Conservation (phyloP, 64 coral and sea anemone genomes). For the Hydrozoanthus tunicans region DNA sequence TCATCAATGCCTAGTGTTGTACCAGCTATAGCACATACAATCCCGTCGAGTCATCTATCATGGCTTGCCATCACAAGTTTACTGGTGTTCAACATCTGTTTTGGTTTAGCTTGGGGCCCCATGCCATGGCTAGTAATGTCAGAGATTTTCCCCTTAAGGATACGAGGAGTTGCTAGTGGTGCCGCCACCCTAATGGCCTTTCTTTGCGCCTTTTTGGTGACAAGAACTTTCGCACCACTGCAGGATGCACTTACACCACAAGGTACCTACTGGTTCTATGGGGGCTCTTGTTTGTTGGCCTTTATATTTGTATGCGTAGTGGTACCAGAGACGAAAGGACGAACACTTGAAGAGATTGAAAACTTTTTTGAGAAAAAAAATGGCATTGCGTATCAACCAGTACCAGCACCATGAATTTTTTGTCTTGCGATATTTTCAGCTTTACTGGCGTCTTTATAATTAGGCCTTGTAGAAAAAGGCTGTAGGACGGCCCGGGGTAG, state of each 20-base stretch:
- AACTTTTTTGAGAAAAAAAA: slow-evolving; percentile 59
- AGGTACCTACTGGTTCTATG: slow-evolving; percentile 86
- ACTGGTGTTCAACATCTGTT: slow-evolving; percentile 69
- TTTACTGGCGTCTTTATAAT: too few species aligned
- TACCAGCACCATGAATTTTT: background rate
- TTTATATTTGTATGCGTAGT: slow-evolving; percentile 75
- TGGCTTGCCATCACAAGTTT: slow-evolving; percentile 85
- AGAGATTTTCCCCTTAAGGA: slow-evolving; percentile 76
- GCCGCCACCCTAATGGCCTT: slow-evolving; percentile 66
- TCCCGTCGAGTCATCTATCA: slow-evolving; percentile 57
- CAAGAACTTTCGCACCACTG: slow-evolving; percentile 59
- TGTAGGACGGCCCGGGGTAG: too few species aligned
- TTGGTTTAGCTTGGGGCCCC: slow-evolving; percentile 73
- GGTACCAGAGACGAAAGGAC: slow-evolving; percentile 81
- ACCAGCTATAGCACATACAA: slow-evolving; percentile 58
- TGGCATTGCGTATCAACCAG: slow-evolving; percentile 16
- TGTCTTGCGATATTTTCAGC: too few species aligned
- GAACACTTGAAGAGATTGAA: slow-evolving; percentile 84
- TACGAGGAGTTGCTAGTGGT: slow-evolving; percentile 64
- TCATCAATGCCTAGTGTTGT: slow-evolving; percentile 40
- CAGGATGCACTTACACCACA: slow-evolving; percentile 50
- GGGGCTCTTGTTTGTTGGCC: slow-evolving; percentile 62
- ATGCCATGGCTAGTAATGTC: slow-evolving; percentile 89
- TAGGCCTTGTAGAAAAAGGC: too few species aligned
- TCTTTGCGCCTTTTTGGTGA: slow-evolving; percentile 63